Evolutionary conservation across 2,888 invertebrate genomes (phyloP).

Genomic region (Schizaphis graminum): DNA sequence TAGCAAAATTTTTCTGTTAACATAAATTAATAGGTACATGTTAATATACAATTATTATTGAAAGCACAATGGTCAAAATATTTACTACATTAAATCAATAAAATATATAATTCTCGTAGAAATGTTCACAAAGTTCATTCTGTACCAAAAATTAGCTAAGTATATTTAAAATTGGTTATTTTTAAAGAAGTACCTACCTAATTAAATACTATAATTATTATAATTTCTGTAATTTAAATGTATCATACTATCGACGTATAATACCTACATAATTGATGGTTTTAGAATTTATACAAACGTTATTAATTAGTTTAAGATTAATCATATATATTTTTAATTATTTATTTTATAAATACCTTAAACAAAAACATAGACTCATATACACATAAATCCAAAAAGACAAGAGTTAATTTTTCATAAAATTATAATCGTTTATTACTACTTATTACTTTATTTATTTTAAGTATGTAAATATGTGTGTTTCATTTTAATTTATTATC

Average conservation of each 20-base stretch:
- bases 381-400: not conserved
- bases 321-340: not conserved
- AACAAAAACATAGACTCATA: not conserved
- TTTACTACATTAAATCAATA: not conserved
- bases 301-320: not conserved
- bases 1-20: slow-evolving; percentile 39
- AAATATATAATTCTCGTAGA: not conserved
- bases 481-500: slow-evolving; percentile 31
- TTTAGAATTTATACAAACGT: not conserved
- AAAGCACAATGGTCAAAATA: not conserved
- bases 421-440: not conserved
- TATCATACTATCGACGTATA: not conserved
- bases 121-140: not conserved
- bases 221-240: not conserved
- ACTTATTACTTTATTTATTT: not conserved
- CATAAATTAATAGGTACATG: not conserved
- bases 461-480: not conserved
- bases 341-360: not conserved
- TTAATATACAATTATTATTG: not conserved
- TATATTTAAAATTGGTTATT: not conserved
- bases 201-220: not conserved
- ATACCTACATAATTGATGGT: not conserved
- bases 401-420: not conserved
- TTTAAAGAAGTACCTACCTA: not conserved
- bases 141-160: not conserved